phyloP scores from a whole-genome alignment of 2,797 vertebrate species.

The Loriculus beryllinus region DNA sequence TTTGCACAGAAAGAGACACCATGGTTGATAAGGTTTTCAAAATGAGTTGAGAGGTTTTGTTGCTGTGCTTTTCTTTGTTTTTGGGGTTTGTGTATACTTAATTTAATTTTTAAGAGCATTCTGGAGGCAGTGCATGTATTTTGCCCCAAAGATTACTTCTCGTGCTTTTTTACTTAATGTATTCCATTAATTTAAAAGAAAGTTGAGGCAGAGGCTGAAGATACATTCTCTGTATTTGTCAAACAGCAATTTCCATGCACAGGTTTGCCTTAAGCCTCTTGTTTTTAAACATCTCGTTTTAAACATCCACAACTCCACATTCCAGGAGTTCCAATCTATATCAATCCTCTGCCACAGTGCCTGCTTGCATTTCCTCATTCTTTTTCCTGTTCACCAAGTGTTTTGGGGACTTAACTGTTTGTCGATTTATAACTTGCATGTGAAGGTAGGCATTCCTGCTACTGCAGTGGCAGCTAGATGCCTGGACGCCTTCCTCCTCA shows the following conservation, averaged over 20 bases:
- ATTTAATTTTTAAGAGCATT: not conserved
- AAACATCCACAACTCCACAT: not conserved
- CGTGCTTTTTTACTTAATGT: not conserved
- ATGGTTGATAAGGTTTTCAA: not conserved
- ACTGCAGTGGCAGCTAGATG: not conserved
- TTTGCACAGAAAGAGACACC: not conserved
- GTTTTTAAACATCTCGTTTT: slow-evolving; percentile 7
- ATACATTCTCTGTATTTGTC: not conserved
- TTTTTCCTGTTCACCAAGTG: not conserved
- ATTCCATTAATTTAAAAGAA: slow-evolving; percentile 24
- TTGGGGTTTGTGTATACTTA: not conserved
- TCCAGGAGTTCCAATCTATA: not conserved
- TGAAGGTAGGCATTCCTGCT: not conserved
- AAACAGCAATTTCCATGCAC: slow-evolving; percentile 17
- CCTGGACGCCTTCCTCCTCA: not conserved
- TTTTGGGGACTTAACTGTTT: not conserved
- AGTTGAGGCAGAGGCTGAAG: not conserved
- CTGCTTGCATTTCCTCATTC: not conserved
- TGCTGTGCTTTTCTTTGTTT: not conserved
- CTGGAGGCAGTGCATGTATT: not conserved
- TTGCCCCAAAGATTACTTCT: not conserved
- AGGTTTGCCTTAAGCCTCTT: slow-evolving; percentile 17
- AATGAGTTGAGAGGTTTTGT: not conserved
- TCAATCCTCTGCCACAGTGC: not conserved
- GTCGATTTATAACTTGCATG: not conserved